phyloP scores from a whole-genome alignment of 1,140 invertebrate genomes.

The Hetaerina americana region DNA sequence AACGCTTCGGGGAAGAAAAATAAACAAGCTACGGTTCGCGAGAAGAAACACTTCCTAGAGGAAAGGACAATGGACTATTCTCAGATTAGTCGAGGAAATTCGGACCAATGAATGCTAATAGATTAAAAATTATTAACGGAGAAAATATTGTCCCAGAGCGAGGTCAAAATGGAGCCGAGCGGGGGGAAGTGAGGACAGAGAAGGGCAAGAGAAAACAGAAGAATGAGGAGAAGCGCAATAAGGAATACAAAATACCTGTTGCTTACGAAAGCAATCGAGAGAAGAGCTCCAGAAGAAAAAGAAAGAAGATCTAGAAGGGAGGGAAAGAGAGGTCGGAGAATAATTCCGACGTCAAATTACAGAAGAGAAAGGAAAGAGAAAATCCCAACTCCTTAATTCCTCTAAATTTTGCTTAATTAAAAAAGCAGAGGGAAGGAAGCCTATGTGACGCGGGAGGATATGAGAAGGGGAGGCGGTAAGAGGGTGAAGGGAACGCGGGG shows the following conservation, averaged over 20 bases:
- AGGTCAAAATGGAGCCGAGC: no score
- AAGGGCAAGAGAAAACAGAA: background rate
- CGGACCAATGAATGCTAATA: no score
- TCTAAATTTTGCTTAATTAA: slow-evolving; percentile 1
- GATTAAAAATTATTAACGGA: no score
- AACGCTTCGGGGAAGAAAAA: no score
- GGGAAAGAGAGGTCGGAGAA: background rate
- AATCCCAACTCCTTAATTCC: background rate
- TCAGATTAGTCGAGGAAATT: no score
- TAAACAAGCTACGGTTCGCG: no score
- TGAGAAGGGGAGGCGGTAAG: background rate
- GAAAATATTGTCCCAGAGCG: no score
- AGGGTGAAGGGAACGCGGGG: background rate
- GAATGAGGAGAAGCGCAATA: background rate
- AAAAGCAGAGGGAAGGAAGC: background rate
- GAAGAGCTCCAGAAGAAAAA: no score
- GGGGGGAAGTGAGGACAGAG: no score
- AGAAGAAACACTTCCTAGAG: no score
- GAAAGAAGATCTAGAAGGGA: background rate
- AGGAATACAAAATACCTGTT: background rate
- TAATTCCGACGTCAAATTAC: background rate
- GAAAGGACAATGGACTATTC: no score
- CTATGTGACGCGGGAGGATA: background rate
- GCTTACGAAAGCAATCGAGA: background rate
- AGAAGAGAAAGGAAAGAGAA: background rate